Base-by-base conservation (phyloP, 2,888 invertebrate genomes). In the Anorthoa munda region DNA sequence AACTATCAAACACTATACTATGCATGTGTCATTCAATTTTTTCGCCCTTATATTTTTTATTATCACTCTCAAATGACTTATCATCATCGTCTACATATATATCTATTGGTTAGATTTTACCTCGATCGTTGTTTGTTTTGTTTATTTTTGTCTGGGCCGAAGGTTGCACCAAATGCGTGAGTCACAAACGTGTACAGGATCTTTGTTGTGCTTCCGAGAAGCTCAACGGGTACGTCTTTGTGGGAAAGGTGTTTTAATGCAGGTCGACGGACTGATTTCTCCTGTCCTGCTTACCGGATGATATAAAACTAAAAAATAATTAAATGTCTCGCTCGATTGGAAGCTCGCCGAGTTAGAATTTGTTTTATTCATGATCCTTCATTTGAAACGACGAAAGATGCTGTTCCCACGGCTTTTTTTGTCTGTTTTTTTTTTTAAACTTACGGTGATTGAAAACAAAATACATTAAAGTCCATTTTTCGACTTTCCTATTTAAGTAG, bases 161-260 rank as follows among this genome's bases (percentile, higher is more conserved):
- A 93, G 93, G 91, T 87, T 92, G 86, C 90, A 87, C 87, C 83
- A 85, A 88, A 85, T 83, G 86, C 86, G 90, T 95, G 96, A 95
- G 90, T 95, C 96, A 95, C 92, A 90, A 90, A 92, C 91, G 86
- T 87, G 93, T 90, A 92, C 93, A 94, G 95, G 95, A 96, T 95
- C 96, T 96, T 96, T 96, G 96, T 96, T 95, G 91, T 92, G 92
- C 92, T 96, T 96, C 96, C 91, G 91, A 94, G 96, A 96, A 96
- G 90, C 92, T 90, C 92, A 89, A 88, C 92, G 91, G 92, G 88
- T 90, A 90, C 90, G 88, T 93, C 93, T 94, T 94, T 94, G 95
- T 95, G 95, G 93, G 93, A 94, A 95, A 94, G 93, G 92, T 90
- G 92, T 93, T 93, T 93, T 90, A 93, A 94, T 93, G 91, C 94